Evolutionary conservation across 2,888 invertebrate species (phyloP).

Genomic region (Eilema sororculum): DNA sequence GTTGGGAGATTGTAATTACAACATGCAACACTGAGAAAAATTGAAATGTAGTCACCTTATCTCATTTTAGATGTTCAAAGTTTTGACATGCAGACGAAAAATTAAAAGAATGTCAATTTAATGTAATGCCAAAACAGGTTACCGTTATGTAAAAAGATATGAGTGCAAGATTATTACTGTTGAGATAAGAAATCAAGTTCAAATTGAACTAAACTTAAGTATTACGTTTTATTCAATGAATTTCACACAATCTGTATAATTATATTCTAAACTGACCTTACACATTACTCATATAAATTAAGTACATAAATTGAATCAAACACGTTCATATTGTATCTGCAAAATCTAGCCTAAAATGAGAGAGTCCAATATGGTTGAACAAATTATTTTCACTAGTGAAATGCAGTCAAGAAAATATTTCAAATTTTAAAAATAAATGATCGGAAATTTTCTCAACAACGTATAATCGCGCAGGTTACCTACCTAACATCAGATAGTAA

Average conservation of each 20-base stretch:
- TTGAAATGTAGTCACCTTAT: background rate
- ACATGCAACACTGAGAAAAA: slow-evolving; percentile 33
- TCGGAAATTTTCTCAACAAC: background rate
- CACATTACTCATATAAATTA: too few species aligned
- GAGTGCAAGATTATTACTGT: background rate
- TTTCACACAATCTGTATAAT: background rate
- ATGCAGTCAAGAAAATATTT: background rate
- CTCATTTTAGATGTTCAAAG: background rate
- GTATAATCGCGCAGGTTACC: background rate
- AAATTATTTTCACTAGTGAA: background rate
- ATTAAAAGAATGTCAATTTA: background rate
- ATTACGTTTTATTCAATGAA: background rate
- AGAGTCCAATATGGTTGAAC: background rate
- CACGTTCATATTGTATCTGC: background rate
- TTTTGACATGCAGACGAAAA: background rate
- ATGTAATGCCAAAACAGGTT: background rate
- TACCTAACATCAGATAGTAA: background rate
- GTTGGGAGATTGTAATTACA: slow-evolving; percentile 41
- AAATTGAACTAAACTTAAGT: background rate
- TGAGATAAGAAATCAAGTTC: background rate
- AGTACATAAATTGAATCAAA: background rate
- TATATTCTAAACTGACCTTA: too few species aligned
- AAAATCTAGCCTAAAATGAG: background rate
- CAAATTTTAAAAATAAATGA: too few species aligned
- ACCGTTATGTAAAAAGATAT: background rate